Evolutionary conservation across 2,888 invertebrate species (phyloP).

Genomic region (Apomyelois bistriatella): DNA sequence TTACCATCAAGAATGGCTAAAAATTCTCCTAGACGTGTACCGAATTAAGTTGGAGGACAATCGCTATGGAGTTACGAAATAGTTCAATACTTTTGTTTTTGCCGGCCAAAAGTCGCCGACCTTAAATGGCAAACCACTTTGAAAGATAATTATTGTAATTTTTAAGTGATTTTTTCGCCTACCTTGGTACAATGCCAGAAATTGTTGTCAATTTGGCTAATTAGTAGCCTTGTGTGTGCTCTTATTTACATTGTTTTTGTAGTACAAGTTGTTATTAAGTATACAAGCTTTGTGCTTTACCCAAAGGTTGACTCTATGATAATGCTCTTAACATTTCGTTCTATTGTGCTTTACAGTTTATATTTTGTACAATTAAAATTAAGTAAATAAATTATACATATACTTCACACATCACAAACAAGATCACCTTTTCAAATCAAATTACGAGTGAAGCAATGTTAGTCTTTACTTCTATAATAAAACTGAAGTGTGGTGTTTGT

Average conservation of each 20-base stretch:
- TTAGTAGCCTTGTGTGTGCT: conserved; percentile 15
- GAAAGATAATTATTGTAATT: conserved; percentile 47
- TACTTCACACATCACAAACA: no score
- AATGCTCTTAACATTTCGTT: no score
- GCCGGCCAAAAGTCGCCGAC: conserved; percentile 41
- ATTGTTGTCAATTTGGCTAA: conserved; percentile 16
- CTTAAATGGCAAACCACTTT: conserved; percentile 33
- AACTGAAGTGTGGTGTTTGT: no score
- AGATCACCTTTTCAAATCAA: no score
- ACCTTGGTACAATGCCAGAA: conserved; percentile 29
- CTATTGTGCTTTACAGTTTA: no score
- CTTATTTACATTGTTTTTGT: background rate
- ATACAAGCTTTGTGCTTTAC: no score
- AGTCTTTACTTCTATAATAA: no score
- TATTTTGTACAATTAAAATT: no score
- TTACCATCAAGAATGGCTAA: conserved; percentile 27
- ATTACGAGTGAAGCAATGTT: no score
- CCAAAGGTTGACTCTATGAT: no score
- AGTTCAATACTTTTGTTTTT: conserved; percentile 23
- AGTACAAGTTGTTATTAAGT: background rate
- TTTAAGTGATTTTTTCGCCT: conserved; percentile 30
- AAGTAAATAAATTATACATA: no score
- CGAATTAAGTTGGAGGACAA: conserved; percentile 59
- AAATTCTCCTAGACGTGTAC: conserved; percentile 22
- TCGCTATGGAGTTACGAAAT: conserved; percentile 34